Conservation (phyloP, 2,113 vertebrate genomes). For the Tonatia bakeri region DNA sequence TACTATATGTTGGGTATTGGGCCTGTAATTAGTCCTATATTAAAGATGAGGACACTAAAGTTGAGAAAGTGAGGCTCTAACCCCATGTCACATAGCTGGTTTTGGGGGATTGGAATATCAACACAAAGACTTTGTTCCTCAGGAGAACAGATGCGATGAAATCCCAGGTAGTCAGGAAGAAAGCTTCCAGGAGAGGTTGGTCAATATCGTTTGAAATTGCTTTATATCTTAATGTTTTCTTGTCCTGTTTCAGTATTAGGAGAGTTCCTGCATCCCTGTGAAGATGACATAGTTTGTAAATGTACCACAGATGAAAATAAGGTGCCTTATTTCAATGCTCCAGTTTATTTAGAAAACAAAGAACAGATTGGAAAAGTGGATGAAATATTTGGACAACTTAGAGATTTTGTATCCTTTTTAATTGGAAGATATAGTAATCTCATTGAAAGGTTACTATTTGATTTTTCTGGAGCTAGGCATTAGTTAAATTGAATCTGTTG, state of each 20-base stretch:
- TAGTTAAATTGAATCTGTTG: neutral
- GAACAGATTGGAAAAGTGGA: constrained; percentile 99
- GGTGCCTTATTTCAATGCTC: constrained; percentile 98
- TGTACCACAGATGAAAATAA: constrained; percentile 95
- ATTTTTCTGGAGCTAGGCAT: neutral
- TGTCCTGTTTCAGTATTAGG: constrained; percentile 85
- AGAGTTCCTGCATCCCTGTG: constrained; percentile 96
- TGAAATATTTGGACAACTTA: constrained; percentile 97
- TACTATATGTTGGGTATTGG: neutral
- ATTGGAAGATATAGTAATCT: neutral
- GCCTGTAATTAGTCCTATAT: neutral
- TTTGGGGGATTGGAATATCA: neutral
- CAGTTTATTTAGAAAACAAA: constrained; percentile 97
- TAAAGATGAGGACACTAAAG: neutral
- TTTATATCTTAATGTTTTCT: constrained; percentile 4
- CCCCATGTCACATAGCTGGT: neutral
- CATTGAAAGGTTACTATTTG: neutral
- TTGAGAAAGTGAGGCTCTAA: neutral
- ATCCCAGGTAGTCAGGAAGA: neutral
- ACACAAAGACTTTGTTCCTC: neutral
- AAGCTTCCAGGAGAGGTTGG: neutral
- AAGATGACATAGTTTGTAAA: constrained; percentile 96
- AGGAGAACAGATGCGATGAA: neutral
- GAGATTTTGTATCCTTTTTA: constrained; percentile 97
- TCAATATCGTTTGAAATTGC: neutral